phyloP scores from a whole-genome alignment of 2,113 vertebrate species.

The Myotis davidii region DNA sequence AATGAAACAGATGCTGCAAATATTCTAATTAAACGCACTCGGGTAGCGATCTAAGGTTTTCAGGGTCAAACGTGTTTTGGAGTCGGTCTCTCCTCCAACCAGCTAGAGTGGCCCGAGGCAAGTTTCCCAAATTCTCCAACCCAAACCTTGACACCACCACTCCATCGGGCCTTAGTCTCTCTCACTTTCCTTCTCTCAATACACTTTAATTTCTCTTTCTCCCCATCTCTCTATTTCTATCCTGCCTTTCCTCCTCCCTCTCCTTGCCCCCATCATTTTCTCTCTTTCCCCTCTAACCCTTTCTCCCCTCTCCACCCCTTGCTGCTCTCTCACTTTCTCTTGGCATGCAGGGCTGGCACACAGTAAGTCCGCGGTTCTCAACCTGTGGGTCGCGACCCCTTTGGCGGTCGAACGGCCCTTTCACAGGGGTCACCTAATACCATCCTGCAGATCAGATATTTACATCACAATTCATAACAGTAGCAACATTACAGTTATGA shows the following conservation, averaged over 20 bases:
- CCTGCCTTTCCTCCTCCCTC: no score
- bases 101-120: neutral
- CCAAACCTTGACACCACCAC: neutral
- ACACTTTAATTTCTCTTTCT: neutral
- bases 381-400: no score
- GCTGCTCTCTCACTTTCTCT: neutral
- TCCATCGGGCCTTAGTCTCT: neutral
- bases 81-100: neutral
- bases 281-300: neutral
- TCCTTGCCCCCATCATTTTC: neutral
- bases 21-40: neutral
- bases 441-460: no score
- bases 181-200: neutral
- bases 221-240: no score
- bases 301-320: no score
- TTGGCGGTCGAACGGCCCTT: no score
- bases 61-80: conserved; percentile 5
- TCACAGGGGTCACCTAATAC: no score
- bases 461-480: no score
- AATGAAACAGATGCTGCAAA: conserved; percentile 5
- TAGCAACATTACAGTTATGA: no score
- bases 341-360: neutral
- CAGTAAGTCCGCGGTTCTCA: neutral
- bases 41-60: neutral
- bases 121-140: neutral